phyloP scores from a whole-genome alignment of 2,113 vertebrate species.

The Dunckerocampus dactyliophorus region DNA sequence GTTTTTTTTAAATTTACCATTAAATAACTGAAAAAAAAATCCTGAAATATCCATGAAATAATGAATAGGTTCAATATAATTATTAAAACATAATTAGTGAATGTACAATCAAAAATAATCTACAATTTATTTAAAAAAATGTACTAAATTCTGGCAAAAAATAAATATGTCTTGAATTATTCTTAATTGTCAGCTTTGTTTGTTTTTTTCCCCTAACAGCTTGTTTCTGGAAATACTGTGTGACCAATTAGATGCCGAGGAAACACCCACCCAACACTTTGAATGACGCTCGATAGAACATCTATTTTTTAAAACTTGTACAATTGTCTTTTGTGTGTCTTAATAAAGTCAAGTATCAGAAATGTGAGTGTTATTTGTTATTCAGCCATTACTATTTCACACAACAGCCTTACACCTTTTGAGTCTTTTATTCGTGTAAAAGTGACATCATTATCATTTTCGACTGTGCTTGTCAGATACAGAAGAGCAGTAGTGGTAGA shows the following conservation, averaged over 20 bases:
- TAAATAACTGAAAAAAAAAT: no score
- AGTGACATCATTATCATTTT: conserved; percentile 6
- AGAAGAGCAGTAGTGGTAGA: conserved; percentile 2
- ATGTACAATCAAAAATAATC: no score
- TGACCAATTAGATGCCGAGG: conserved; percentile 68
- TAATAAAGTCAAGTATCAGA: conserved; percentile 58
- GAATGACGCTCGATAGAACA: conserved; percentile 35
- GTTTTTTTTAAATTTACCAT: no score
- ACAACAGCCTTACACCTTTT: background rate
- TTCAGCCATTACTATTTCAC: background rate
- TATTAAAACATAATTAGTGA: no score
- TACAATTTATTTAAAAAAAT: no score
- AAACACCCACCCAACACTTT: conserved; percentile 13
- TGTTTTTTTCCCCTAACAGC: conserved; percentile 50
- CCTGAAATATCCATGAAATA: no score
- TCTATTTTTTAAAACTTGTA: conserved; percentile 65
- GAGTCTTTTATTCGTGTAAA: conserved; percentile 31
- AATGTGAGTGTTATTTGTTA: conserved; percentile 4
- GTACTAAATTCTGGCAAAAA: no score
- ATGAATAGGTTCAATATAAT: no score
- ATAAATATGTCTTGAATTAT: background rate
- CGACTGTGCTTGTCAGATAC: conserved; percentile 15
- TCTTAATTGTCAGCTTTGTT: background rate
- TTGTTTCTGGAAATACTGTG: conserved; percentile 85
- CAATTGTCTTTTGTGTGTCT: conserved; percentile 35